Base-by-base conservation (phyloP, 2,888 invertebrate genomes). In the Andrena hattorfiana region DNA sequence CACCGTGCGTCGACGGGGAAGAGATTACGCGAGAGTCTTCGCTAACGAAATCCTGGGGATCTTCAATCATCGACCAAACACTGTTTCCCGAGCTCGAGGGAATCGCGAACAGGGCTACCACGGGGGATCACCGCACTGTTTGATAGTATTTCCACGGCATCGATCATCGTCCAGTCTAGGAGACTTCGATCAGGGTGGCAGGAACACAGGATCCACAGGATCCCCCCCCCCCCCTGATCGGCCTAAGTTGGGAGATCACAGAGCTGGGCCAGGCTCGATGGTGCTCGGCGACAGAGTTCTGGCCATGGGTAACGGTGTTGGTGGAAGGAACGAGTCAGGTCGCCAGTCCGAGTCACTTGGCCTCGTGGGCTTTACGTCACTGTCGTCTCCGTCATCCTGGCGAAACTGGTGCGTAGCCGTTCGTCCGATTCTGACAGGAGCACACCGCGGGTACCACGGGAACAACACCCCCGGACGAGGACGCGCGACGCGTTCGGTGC, bases 351-450 rank as follows among this genome's bases (percentile, higher is more conserved):
- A 68, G 83, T 69, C 81, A 80, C 68, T 75, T 71, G 73, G 77
- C 77, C 83, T 87, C 85, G 85, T 85, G 76, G 79, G 81, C 63
- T 79, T 85, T 83, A 83, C 85, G 77, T 84, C 83, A 79, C 83
- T 86, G 75, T 80, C 85, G 85, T 84, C 77, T 64, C 70, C 84
- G 78, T 83, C 82, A 84, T 83, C 72, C 84, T 77, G 69, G 54
- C 72, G 42, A 23, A n/a, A 54, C 20, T 66, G 60, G 32, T 72
- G 76, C 72, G 81, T 63, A 81, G 48, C 28, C 63, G 81, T 81
- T 64, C 73, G 69, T 51, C 56, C 70, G 73, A 26, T 77, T 74
- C 69, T 66, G 20, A 26, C 66, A 70, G 81, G 64, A 48, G 54
- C 73, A 82, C 83, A 69, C 28, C 67, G 49, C 60, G 56, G 16